Conservation (phyloP, 1,140 invertebrate genomes). For the Meloidogyne hapla region DNA sequence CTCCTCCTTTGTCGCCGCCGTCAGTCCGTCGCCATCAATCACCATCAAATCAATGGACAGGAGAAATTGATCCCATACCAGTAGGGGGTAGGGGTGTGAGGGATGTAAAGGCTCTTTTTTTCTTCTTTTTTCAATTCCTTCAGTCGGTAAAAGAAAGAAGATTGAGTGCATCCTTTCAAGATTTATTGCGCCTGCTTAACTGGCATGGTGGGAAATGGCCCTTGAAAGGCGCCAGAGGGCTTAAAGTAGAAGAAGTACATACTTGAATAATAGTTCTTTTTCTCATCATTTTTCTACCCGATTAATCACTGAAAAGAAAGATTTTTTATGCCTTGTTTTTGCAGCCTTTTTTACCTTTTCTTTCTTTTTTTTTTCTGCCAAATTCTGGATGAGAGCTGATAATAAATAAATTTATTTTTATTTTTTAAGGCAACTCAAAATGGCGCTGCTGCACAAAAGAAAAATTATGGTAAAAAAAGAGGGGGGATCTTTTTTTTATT, state of each 20-base stretch:
- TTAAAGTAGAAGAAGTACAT: slow-evolving; percentile 1
- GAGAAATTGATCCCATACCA: neutral
- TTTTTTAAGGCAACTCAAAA: neutral
- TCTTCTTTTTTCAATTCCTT: neutral
- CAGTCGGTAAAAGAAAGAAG: neutral
- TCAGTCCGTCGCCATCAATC: slow-evolving; percentile 62
- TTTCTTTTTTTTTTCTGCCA: neutral
- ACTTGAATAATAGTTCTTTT: neutral
- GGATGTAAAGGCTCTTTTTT: neutral
- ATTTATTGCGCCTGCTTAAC: neutral
- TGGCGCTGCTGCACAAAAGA: neutral
- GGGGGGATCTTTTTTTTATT: neutral
- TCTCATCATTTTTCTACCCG: neutral
- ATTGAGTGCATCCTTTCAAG: neutral
- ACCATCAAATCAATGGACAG: slow-evolving; percentile 3
- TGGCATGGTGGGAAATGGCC: neutral
- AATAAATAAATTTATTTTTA: neutral
- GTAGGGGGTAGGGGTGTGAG: neutral
- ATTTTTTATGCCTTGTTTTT: neutral
- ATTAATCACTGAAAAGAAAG: neutral
- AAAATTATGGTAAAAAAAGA: neutral
- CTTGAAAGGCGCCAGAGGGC: slow-evolving; percentile 1
- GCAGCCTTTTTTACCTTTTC: neutral
- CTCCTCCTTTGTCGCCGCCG: slow-evolving; percentile 26
- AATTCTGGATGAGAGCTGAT: slow-evolving; percentile 5